Evolutionary conservation across 2,797 vertebrate genomes (phyloP), one percentile per base, ranked within the genome.

Genomic region (Bovichtus diacanthus): DNA sequence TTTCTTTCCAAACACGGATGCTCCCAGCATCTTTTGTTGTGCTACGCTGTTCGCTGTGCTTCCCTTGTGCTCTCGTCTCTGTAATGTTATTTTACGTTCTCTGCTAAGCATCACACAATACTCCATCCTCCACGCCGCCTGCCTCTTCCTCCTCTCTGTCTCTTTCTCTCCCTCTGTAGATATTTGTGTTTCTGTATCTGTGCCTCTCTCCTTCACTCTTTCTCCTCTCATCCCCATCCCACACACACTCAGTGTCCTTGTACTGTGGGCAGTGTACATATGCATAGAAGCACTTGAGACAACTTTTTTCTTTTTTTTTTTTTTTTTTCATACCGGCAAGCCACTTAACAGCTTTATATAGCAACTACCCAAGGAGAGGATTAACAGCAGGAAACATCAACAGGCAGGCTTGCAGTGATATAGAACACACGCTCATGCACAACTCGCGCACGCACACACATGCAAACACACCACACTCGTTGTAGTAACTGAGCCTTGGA

Each of bases 301-400:
- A 91, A 93, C 89, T 92, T 92, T 88, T 87, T 84, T 74, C 65
- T 54, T 72, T 80, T 65, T 75, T 74, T 77, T 66, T 88, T 85
- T 84, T 72, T 65, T 75, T 74, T 77, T 66, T 74, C 36, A 69
- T 85, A 85, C 81, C 64, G 54, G 64, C 84, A 91, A 92, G 91
- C 91, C 92, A 94, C 92, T 94, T 94, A 94, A 81, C 84, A 86
- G 89, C 91, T 93, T 94, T 93, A 93, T 93, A 92, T 93, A 93
- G 93, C 80, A 87, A 83, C 87, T 88, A 84, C 87, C 90, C 89
- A 90, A 92, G 88, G 87, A 94, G 87, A 90, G 90, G 93, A 93
- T 94, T 93, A 94, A 87, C 92, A 87, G 88, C 76, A 86, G 86
- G 83, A 87, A 87, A 89, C 92, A 88, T 91, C 85, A 88, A 89